Conservation (phyloP, 2,797 vertebrate genomes). For the Sebastes nivosus region DNA sequence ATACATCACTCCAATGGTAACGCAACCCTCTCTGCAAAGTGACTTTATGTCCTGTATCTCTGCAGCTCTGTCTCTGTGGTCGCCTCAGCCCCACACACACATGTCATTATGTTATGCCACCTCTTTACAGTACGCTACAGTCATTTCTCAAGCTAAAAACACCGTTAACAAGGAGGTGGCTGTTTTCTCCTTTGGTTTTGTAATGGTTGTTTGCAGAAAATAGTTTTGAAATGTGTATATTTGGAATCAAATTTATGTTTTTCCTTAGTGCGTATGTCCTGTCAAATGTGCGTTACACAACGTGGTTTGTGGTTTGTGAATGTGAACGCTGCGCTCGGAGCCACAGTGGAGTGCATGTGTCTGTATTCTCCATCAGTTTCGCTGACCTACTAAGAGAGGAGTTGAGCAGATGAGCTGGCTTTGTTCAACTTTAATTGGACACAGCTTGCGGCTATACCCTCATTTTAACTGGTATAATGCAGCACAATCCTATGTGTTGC, state of each 20-base stretch:
- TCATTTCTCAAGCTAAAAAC: slow-evolving; percentile 59
- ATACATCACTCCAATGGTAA: slow-evolving; percentile 78
- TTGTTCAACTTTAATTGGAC: slow-evolving; percentile 84
- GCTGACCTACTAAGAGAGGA: slow-evolving; percentile 82
- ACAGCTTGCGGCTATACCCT: slow-evolving; percentile 79
- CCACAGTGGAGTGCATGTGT: slow-evolving; percentile 52
- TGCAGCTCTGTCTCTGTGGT: slow-evolving; percentile 73
- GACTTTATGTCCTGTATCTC: slow-evolving; percentile 72
- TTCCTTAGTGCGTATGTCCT: neutral
- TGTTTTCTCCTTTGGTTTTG: slow-evolving; percentile 15
- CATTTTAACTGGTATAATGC: slow-evolving; percentile 77
- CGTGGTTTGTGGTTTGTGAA: neutral
- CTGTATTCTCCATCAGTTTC: slow-evolving; percentile 77
- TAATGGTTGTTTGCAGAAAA: slow-evolving; percentile 33
- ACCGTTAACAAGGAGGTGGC: slow-evolving; percentile 7
- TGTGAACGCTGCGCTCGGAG: slow-evolving; percentile 52
- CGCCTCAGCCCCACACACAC: slow-evolving; percentile 54
- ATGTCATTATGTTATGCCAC: slow-evolving; percentile 73
- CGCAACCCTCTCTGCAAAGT: slow-evolving; percentile 75
- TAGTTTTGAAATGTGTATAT: slow-evolving; percentile 11
- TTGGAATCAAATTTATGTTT: slow-evolving; percentile 15
- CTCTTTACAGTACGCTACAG: slow-evolving; percentile 53
- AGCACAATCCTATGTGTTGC: slow-evolving; percentile 74
- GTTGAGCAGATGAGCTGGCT: slow-evolving; percentile 83
- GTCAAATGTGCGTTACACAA: slow-evolving; percentile 4